Conservation (phyloP, 2,113 vertebrate species). For the Dolichallabes microphthalmus region DNA sequence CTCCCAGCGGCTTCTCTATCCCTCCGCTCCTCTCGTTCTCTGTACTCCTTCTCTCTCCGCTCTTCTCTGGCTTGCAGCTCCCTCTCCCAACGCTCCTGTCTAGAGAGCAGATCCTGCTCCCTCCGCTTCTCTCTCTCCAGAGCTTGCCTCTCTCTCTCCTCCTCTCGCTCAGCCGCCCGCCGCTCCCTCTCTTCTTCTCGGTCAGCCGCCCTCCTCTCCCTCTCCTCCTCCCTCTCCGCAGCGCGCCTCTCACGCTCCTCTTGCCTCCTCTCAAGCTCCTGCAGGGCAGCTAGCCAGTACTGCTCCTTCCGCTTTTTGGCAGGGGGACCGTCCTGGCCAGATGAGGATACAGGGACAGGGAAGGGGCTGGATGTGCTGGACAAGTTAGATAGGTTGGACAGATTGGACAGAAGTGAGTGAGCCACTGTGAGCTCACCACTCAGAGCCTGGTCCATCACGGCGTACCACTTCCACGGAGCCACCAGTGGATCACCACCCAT, state of each 20-base stretch:
- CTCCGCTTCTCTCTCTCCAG: conserved; percentile 44
- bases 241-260: conserved; percentile 47
- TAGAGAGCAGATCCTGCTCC: conserved; percentile 42
- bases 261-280: conserved; percentile 43
- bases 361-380: conserved; percentile 16
- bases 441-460: conserved; percentile 47
- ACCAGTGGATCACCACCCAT: conserved; percentile 19
- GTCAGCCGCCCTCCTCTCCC: conserved; percentile 34
- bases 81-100: conserved; percentile 50
- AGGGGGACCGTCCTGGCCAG: conserved; percentile 33
- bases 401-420: conserved; percentile 20
- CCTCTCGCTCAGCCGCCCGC: conserved; percentile 40
- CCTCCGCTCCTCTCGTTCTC: conserved; percentile 47
- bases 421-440: conserved; percentile 29
- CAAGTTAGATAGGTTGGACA: background rate
- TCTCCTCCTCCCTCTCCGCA: conserved; percentile 43
- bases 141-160: conserved; percentile 27
- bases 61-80: conserved; percentile 44
- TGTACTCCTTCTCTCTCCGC: conserved; percentile 26
- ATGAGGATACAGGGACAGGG: conserved; percentile 24
- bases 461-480: conserved; percentile 47
- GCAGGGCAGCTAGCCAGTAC: conserved; percentile 29
- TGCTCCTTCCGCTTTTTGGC: conserved; percentile 40
- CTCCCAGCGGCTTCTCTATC: conserved; percentile 44
- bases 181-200: conserved; percentile 43